Evolutionary conservation across 2,888 invertebrate species (phyloP).

Genomic region (Diploptera punctata): DNA sequence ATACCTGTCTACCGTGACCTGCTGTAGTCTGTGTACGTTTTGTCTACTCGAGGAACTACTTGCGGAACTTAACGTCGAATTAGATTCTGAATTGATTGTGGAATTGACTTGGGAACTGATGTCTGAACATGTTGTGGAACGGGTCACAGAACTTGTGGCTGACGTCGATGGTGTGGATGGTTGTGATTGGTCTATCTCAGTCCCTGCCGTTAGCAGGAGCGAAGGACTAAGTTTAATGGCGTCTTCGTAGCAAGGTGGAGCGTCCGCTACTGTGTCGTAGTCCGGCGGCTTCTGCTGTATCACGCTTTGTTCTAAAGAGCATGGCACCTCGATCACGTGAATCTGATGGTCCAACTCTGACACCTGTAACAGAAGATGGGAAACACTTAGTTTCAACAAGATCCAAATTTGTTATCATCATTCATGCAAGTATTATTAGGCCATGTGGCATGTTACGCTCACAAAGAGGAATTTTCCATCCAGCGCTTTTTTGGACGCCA

Average conservation of each 20-base stretch:
- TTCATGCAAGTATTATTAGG: no score
- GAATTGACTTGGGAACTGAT: neutral
- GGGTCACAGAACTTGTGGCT: neutral
- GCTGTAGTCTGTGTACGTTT: neutral
- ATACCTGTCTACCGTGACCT: neutral
- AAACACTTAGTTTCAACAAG: no score
- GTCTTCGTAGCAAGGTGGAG: slow-evolving; percentile 75
- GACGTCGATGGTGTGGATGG: slow-evolving; percentile 24
- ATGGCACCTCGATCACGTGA: slow-evolving; percentile 69
- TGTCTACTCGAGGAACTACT: neutral
- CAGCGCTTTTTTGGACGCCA: no score
- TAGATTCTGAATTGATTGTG: neutral
- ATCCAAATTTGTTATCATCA: no score
- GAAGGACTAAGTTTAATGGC: slow-evolving; percentile 73
- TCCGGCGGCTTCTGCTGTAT: slow-evolving; percentile 72
- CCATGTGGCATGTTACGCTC: no score
- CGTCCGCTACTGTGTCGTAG: slow-evolving; percentile 71
- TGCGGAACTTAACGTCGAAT: neutral
- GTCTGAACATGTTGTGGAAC: neutral
- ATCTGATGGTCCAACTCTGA: slow-evolving; percentile 48
- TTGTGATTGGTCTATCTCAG: neutral
- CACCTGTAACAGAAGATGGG: slow-evolving; percentile 21
- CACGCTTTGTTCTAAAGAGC: neutral
- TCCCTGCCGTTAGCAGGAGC: slow-evolving; percentile 55
- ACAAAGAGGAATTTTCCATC: no score